Evolutionary conservation across 2,113 vertebrate species (phyloP).

Genomic region (Passerina amoena): DNA sequence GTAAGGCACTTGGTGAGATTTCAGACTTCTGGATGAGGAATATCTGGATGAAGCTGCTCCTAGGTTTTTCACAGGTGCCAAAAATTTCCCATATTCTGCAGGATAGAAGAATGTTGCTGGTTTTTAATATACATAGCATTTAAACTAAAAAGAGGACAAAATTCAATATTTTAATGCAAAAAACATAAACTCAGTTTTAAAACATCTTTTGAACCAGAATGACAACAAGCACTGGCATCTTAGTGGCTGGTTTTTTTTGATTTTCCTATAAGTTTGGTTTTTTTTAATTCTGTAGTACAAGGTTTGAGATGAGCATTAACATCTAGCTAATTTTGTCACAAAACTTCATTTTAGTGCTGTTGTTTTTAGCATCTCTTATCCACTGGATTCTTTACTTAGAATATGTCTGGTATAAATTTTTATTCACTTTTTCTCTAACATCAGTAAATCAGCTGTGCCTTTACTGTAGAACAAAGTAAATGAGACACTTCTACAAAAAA

Average conservation of each 20-base stretch:
- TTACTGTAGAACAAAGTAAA: neutral
- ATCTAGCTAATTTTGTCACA: neutral
- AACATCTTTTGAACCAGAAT: neutral
- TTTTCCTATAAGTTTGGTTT: neutral
- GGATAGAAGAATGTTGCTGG: neutral
- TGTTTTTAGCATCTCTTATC: neutral
- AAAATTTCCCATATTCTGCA: neutral
- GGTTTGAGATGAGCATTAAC: neutral
- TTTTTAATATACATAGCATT: neutral
- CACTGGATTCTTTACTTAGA: neutral
- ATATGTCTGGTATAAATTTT: neutral
- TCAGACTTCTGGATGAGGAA: neutral
- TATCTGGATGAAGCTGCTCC: neutral
- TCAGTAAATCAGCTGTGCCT: neutral
- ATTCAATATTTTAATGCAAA: neutral
- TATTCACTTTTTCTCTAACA: neutral
- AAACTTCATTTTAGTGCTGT: neutral
- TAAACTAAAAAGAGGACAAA: neutral
- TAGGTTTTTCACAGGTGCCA: neutral
- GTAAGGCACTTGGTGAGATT: neutral
- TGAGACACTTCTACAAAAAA: neutral
- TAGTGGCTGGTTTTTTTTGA: fast-evolving
- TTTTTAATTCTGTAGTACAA: neutral
- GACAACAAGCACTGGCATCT: neutral
- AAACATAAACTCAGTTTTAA: neutral